Percentiles rank a stretch among this genome's conserved stretches.
Conservation (phyloP, 1,140 invertebrate genomes). For the Heliconius melpomene region DNA sequence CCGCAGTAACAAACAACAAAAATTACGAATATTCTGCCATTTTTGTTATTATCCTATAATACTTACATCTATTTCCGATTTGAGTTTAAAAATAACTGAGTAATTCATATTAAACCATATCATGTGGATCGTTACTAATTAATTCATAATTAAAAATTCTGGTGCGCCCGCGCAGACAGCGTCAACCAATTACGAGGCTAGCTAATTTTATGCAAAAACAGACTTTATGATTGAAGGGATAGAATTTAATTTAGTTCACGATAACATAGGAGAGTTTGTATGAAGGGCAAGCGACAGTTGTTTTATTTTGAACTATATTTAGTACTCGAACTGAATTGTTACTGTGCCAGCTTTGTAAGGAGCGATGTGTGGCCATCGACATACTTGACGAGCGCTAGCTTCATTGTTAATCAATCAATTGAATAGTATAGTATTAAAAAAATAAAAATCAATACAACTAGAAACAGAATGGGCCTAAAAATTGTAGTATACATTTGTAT, state of each 20-base stretch:
- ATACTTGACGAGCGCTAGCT: conserved; percentile 49
- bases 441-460: neutral
- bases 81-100: conserved; percentile 42
- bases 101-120: conserved; percentile 68
- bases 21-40: neutral
- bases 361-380: conserved; percentile 60
- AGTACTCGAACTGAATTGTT: conserved; percentile 76
- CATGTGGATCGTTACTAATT: conserved; percentile 76
- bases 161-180: conserved; percentile 73
- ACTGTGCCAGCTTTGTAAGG: conserved; percentile 71
- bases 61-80: conserved; percentile 10
- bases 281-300: conserved; percentile 80
- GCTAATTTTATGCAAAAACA: conserved; percentile 52
- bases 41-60: neutral
- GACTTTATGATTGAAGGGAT: conserved; percentile 52
- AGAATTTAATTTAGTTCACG: conserved; percentile 52
- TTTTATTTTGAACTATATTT: conserved; percentile 81
- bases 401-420: neutral
- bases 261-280: conserved; percentile 55
- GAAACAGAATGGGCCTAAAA: neutral
- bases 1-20: too few relatives aligned
- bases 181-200: conserved; percentile 69
- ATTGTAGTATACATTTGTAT: too few relatives aligned
- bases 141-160: conserved; percentile 81
- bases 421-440: neutral